Conservation (phyloP, 1,140 invertebrate genomes). For the Hesperophylax magnus region DNA sequence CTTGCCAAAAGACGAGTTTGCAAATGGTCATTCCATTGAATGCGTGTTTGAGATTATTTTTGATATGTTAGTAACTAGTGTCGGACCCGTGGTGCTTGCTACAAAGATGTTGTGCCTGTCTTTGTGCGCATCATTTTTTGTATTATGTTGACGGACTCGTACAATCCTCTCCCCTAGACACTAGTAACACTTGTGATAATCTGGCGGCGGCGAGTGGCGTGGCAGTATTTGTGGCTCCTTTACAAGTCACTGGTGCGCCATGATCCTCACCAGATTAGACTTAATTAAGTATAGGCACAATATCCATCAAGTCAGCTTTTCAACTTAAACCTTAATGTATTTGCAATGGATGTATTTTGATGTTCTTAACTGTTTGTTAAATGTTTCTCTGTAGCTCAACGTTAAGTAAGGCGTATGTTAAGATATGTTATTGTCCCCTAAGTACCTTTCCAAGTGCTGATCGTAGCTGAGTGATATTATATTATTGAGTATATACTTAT, state of each 20-base stretch:
- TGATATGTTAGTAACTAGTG: constrained; percentile 25
- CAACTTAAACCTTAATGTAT: constrained; percentile 50
- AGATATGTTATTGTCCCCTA: constrained; percentile 44
- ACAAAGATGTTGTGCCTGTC: constrained; percentile 55
- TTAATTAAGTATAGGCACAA: constrained; percentile 62
- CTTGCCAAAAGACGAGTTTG: constrained; percentile 11
- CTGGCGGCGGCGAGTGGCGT: constrained; percentile 24
- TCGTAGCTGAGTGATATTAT: constrained; percentile 52
- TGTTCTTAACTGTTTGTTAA: constrained; percentile 60
- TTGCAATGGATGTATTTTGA: constrained; percentile 52
- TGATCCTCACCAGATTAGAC: constrained; percentile 21
- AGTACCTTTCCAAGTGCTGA: constrained; percentile 54
- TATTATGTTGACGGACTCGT: background rate
- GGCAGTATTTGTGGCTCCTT: constrained; percentile 56
- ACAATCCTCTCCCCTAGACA: constrained; percentile 31
- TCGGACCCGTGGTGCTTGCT: constrained; percentile 26
- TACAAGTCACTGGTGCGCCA: constrained; percentile 50
- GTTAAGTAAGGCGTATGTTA: constrained; percentile 30
- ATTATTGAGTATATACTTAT: constrained; percentile 24
- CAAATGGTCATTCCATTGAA: background rate
- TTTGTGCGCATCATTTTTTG: constrained; percentile 37
- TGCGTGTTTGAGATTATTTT: background rate
- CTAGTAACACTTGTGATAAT: constrained; percentile 38
- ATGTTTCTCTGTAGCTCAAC: constrained; percentile 58
- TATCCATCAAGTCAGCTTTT: constrained; percentile 72